Evolutionary conservation across 2,797 vertebrate species (phyloP), one percentile per base, ranked within the genome.

Genomic region (Pipistrellus pygmaeus): DNA sequence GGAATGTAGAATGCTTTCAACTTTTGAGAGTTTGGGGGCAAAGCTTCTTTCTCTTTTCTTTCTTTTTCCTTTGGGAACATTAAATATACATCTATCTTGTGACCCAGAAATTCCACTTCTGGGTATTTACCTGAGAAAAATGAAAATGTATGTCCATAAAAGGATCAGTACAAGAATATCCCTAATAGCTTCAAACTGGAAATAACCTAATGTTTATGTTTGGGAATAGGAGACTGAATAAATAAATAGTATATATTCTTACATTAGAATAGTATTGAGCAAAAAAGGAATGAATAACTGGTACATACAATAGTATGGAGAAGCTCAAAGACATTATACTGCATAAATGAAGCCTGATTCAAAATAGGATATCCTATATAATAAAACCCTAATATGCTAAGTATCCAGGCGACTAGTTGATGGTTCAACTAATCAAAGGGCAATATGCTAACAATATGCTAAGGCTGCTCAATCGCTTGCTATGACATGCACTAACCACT

Each of bases 141-240:
- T 93, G n/a, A 88, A 92, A 85, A 46, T 35, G 8, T 15, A 38
- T 57, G 27, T 83, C 25, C 51, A 91, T 62, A 60, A 86, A 89
- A 66, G 15, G 51, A 84, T 66, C 72, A 85, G 7, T 77, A 27
- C 20, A 77, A 71, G 71, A 80, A 55, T 78, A 35, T 71, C 78
- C 44, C 8, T 13, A 86, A 73, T 0, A 78, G 13, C 20, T 82
- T 55, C 57, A 81, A 48, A 85, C 30, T 57, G 6, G 32, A 73
- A 85, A 57, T 72, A 46, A 51, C 8, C 46, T 84, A 88, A 76
- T 77, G n/a, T 77, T 77, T 51, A 57, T 77, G 23, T 25, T 48
- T 3, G 5, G 6, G 9, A 76, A 83, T 48, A 86, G 27, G 60
- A 88, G 12, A 46, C 62, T 44, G 46, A 10, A 76, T 84, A 66